phyloP scores from a whole-genome alignment of 2,888 invertebrate species.

The Cantharis rustica region DNA sequence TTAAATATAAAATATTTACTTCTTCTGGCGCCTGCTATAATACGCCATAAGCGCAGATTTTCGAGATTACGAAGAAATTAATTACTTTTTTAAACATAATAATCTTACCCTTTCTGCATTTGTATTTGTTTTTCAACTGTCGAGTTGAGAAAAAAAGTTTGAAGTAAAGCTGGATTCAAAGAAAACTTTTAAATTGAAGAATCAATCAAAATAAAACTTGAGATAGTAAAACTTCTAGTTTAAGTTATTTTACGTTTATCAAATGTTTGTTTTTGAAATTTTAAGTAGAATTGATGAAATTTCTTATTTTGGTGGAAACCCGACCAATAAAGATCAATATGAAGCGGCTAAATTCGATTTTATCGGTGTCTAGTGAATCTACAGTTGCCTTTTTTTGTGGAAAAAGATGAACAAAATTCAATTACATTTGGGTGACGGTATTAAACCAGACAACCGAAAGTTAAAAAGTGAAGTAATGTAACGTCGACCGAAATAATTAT shows the following conservation, averaged over 20 bases:
- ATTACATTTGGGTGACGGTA: not conserved
- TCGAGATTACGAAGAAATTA: not conserved
- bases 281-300: constrained; percentile 1
- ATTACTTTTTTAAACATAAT: not conserved
- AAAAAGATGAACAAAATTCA: not conserved
- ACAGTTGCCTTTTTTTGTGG: constrained; percentile 4
- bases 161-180: not conserved
- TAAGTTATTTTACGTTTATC: not conserved
- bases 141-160: not conserved
- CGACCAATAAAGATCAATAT: constrained; percentile 13
- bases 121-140: not conserved
- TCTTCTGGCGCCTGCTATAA: not conserved
- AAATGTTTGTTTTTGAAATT: not conserved
- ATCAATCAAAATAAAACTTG: constrained; percentile 1
- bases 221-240: not conserved
- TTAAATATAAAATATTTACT: constrained; percentile 22
- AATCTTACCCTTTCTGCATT: not conserved
- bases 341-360: constrained; percentile 14
- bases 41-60: not conserved
- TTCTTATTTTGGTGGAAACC: not conserved
- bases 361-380: constrained; percentile 1
- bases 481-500: not conserved
- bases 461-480: not conserved
- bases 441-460: not conserved
- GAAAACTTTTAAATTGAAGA: not conserved